Evolutionary conservation across 2,888 invertebrate species (phyloP).

Genomic region (Empis stercorea): DNA sequence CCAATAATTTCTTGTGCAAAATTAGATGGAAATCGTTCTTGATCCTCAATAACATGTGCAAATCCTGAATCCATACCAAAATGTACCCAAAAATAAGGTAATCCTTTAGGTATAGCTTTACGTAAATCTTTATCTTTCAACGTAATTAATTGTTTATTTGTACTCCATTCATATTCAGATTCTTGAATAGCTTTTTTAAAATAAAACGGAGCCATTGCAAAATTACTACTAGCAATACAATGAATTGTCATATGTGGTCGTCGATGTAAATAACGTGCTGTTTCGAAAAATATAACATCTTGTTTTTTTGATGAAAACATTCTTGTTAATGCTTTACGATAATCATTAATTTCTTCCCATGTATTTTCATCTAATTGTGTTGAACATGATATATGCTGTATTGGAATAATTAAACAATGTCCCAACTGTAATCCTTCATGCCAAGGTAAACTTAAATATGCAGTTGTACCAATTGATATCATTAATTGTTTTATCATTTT

Average conservation of each 20-base stretch:
- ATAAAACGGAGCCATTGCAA: slow-evolving; percentile 86
- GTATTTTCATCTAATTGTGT: slow-evolving; percentile 88
- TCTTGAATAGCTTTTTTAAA: slow-evolving; percentile 97
- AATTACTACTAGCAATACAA: slow-evolving; percentile 75
- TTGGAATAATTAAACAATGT: slow-evolving; percentile 77
- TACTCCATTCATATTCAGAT: slow-evolving; percentile 88
- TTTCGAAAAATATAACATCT: slow-evolving; percentile 86
- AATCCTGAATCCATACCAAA: slow-evolving; percentile 86
- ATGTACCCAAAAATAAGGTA: slow-evolving; percentile 90
- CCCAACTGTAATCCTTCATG: slow-evolving; percentile 67
- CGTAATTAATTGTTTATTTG: slow-evolving; percentile 82
- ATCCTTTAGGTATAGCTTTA: slow-evolving; percentile 75
- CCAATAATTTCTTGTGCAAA: slow-evolving; percentile 95
- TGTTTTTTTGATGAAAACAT: slow-evolving; percentile 61
- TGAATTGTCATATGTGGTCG: slow-evolving; percentile 79
- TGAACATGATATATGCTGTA: slow-evolving; percentile 64
- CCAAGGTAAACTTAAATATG: slow-evolving; percentile 73
- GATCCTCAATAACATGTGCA: slow-evolving; percentile 95
- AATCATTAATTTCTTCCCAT: slow-evolving; percentile 71
- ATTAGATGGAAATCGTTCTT: slow-evolving; percentile 66
- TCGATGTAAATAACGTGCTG: slow-evolving; percentile 56
- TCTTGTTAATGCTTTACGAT: slow-evolving; percentile 61
- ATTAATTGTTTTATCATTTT: slow-evolving; percentile 74
- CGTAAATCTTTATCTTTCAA: slow-evolving; percentile 57
- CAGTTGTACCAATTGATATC: slow-evolving; percentile 64